Evolutionary conservation across 2,113 vertebrate species (phyloP).

Genomic region (Felis chaus): DNA sequence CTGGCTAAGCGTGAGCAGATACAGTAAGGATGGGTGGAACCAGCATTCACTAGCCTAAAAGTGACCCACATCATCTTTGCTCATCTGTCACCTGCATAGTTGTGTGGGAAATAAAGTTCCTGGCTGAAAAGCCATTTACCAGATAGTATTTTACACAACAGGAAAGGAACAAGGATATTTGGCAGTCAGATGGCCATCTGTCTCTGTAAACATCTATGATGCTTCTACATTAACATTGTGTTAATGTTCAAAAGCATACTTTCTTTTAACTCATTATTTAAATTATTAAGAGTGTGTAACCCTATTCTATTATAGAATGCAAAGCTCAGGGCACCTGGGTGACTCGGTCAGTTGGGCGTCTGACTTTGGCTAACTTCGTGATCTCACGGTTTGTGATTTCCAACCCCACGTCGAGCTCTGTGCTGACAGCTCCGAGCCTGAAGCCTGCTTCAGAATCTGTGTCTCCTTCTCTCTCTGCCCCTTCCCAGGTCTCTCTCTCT

Average conservation of each 20-base stretch:
- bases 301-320: not conserved
- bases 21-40: accelerated
- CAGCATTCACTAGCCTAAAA: not conserved
- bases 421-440: too few relatives aligned
- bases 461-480: too few relatives aligned
- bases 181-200: too few relatives aligned
- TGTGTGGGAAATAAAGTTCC: not conserved
- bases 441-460: too few relatives aligned
- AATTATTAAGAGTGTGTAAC: not conserved
- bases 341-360: too few relatives aligned
- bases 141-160: too few relatives aligned
- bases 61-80: not conserved
- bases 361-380: too few relatives aligned
- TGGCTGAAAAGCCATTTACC: accelerated
- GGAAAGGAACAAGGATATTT: not conserved
- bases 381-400: too few relatives aligned
- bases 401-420: too few relatives aligned
- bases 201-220: too few relatives aligned
- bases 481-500: too few relatives aligned
- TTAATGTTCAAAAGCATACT: not conserved
- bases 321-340: not conserved
- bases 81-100: not conserved
- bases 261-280: not conserved
- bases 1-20: not conserved
- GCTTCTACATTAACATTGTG: not conserved